Conservation (phyloP, 2,888 invertebrate genomes). For the Cephus pulcher region DNA sequence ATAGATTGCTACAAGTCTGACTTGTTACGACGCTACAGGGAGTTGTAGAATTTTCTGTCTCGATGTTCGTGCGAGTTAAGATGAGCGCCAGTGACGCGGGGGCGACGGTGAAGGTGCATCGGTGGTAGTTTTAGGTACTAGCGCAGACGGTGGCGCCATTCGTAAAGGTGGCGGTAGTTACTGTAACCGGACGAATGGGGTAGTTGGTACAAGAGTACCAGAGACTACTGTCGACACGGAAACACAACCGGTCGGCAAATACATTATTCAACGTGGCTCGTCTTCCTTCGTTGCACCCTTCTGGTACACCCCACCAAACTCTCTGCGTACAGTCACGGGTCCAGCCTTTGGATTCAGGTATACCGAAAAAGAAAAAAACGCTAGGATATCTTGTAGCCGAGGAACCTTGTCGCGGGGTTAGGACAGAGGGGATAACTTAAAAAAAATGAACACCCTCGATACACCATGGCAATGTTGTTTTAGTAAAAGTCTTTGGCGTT, state of each 20-base stretch:
- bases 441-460: neutral
- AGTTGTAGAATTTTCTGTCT: neutral
- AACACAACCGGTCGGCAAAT: constrained; percentile 26
- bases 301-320: neutral
- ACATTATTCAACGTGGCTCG: constrained; percentile 30
- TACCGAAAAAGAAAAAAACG: neutral
- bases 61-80: neutral
- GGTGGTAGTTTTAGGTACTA: neutral
- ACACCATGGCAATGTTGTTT: neutral
- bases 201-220: neutral
- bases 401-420: neutral
- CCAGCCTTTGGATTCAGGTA: neutral
- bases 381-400: neutral
- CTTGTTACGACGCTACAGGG: neutral
- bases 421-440: neutral
- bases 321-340: neutral
- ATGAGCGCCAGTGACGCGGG: neutral
- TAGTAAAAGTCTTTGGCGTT: neutral
- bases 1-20: constrained; percentile 20
- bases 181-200: constrained; percentile 15
- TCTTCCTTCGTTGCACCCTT: constrained; percentile 7
- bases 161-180: neutral
- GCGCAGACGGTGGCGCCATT: neutral
- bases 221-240: constrained; percentile 8
- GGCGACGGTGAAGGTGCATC: neutral